Conservation (phyloP, 1,140 invertebrate genomes). For the Bombus terrestris region DNA sequence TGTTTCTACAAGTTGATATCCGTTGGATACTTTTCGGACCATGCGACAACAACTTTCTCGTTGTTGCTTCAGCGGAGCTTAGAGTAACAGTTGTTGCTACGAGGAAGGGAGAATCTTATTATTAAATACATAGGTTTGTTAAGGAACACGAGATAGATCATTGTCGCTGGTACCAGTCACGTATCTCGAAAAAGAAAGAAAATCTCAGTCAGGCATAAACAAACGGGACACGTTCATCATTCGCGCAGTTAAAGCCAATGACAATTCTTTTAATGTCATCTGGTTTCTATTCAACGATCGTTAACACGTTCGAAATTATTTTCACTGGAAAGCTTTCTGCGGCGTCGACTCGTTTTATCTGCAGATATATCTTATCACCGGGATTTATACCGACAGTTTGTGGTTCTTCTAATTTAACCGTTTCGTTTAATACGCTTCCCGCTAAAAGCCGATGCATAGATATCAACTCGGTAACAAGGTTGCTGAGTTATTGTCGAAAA, state of each 20-base stretch:
- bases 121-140: neutral
- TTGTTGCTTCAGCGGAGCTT: too few species aligned
- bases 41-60: too few species aligned
- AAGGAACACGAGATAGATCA: neutral
- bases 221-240: neutral
- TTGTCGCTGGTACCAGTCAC: neutral
- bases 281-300: neutral
- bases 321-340: neutral
- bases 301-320: neutral
- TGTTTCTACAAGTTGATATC: too few species aligned
- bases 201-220: neutral
- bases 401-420: slow-evolving; percentile 31
- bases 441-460: slow-evolving; percentile 1
- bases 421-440: slow-evolving; percentile 10
- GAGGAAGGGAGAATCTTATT: too few species aligned
- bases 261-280: neutral
- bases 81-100: too few species aligned
- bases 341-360: slow-evolving; percentile 3
- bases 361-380: slow-evolving; percentile 25
- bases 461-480: slow-evolving; percentile 34
- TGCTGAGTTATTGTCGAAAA: slow-evolving; percentile 47
- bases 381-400: slow-evolving; percentile 20
- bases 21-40: too few species aligned
- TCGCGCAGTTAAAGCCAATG: neutral
- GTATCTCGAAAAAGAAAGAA: neutral